Percentiles rank a stretch among this genome's conserved stretches.
phyloP scores from a whole-genome alignment of 2,113 vertebrate species.

The Ceuthmochares aereus region DNA sequence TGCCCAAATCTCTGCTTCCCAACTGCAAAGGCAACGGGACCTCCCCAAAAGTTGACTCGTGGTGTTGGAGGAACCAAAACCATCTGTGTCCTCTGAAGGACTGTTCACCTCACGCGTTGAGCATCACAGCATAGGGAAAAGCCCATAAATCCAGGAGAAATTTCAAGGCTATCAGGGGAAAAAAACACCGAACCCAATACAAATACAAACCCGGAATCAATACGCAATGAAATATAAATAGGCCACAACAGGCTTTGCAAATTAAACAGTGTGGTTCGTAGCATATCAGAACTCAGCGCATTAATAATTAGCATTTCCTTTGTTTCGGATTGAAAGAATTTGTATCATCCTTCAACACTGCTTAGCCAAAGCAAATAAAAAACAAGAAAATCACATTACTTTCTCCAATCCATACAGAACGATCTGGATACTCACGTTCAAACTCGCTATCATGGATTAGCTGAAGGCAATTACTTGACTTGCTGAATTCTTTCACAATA shows the following conservation, averaged over 20 bases:
- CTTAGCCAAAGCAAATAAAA: constrained; percentile 80
- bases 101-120: too few relatives aligned
- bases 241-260: constrained; percentile 56
- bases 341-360: constrained; percentile 73
- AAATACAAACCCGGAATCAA: background rate
- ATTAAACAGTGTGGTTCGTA: constrained; percentile 25
- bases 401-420: constrained; percentile 72
- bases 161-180: background rate
- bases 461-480: constrained; percentile 84
- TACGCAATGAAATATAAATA: constrained; percentile 7
- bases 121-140: background rate
- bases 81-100: rapidly evolving
- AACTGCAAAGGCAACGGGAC: background rate
- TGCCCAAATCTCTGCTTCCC: background rate
- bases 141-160: background rate
- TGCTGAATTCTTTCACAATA: constrained; percentile 75
- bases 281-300: background rate
- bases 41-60: background rate
- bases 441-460: constrained; percentile 81
- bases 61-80: rapidly evolving
- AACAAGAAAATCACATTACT: constrained; percentile 77
- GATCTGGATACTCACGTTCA: constrained; percentile 79
- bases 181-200: background rate
- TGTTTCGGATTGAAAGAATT: constrained; percentile 74
- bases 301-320: constrained; percentile 77